Base-by-base conservation (phyloP, 2,888 invertebrate species). In the Plutella xylostella region DNA sequence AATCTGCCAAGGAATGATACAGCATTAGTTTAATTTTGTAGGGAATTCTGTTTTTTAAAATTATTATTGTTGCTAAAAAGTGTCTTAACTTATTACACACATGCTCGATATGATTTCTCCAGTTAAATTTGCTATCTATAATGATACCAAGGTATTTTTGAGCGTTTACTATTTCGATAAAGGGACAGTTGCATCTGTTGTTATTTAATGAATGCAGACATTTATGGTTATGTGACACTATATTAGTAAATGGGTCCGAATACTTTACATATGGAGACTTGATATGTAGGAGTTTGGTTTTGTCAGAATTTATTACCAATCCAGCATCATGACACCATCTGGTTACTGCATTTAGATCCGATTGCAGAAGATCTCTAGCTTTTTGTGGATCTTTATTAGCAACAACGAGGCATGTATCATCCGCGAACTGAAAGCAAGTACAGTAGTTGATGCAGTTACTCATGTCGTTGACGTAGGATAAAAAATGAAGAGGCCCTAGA, bases 401-500 rank as follows among this genome's bases (percentile, higher is more conserved):
- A 4, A 35, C 17, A 4, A 35, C 7, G 4, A 35, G 18, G 19
- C 35, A 35, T 5, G 35, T 35, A 17, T 35, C 18, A 17, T 35
- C 35, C 7, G 35, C 35, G 19, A 35, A 35, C 19, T 35, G 35
- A 35, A 15, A 35, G 4, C 15, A 11, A 15, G 35, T 17, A 17
- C 35, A 12, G 17, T 4, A 12, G n/a, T 14, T 17, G 12, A 35
- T 11, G 17, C 18, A 18, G 15, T 35, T 17, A 35, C 35, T 35
- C 35, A 35, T 35, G 35, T 35, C 35, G 12, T 35, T 35, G 4
- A 35, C 35, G 12, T 35, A 35, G 17, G 33, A 33, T n/a, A 33
- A 33, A 33, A 33, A 33, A n/a, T 33, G 33, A 4, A 33, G 33
- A n/a, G 33, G 35, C 5, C 35, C 35, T 4, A 35, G 17, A 3